These are phyloP conservation scores for Melolontha melolontha DNA, from an alignment of 2,888 invertebrate species.

Conservation along the genomic window DNA sequence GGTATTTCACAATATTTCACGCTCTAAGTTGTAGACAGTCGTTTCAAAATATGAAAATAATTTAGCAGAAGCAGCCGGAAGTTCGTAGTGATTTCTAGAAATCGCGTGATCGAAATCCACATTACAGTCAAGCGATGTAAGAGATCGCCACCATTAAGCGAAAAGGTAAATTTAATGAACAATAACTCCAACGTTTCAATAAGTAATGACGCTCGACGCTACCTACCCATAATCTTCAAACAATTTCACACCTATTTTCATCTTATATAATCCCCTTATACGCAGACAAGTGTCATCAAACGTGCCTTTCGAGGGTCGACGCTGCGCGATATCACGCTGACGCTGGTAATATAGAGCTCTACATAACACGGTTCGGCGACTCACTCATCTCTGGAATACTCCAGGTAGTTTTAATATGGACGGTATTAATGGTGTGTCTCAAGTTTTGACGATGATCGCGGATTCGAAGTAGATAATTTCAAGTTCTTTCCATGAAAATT, in stretches of 20 bases:
- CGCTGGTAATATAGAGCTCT: conserved; percentile 50
- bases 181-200: conserved; percentile 46
- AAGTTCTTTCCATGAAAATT: too few species aligned
- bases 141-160: neutral
- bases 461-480: too few species aligned
- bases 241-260: conserved; percentile 62
- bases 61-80: too few species aligned
- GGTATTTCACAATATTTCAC: too few species aligned
- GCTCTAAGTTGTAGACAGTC: too few species aligned
- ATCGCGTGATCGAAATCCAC: neutral
- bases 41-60: too few species aligned
- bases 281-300: conserved; percentile 56
- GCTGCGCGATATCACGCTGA: conserved; percentile 50
- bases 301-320: conserved; percentile 47
- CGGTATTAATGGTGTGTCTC: conserved; percentile 14
- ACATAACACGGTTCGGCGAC: conserved; percentile 47
- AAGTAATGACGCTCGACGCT: conserved; percentile 50
- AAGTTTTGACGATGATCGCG: too few species aligned
- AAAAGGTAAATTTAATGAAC: conserved; percentile 46
- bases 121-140: too few species aligned
- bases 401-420: conserved; percentile 44
- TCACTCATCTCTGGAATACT: conserved; percentile 46
- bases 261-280: conserved; percentile 57
- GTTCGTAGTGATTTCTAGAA: too few species aligned
- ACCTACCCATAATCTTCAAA: conserved; percentile 56